Conservation (phyloP, 92 coral and sea anemone species). For the Parazoanthus swiftii region DNA sequence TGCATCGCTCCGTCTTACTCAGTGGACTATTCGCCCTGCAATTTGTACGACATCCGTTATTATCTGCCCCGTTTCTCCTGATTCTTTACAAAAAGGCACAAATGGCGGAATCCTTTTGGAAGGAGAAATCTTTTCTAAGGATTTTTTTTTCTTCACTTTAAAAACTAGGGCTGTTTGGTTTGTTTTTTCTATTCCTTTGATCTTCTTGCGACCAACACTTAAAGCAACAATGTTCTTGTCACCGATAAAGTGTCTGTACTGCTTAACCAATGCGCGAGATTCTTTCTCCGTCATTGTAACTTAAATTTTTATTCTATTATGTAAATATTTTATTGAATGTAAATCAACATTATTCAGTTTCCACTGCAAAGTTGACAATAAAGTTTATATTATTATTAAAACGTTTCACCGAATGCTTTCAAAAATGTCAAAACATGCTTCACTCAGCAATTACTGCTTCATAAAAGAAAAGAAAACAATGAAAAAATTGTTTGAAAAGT, state of each 20-base stretch:
- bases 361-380: no score
- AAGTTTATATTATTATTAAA: no score
- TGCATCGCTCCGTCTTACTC: neutral
- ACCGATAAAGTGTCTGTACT: neutral
- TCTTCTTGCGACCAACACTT: neutral
- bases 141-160: constrained; percentile 7
- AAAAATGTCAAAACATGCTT: no score
- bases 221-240: constrained; percentile 17
- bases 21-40: constrained; percentile 1
- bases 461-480: no score
- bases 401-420: no score
- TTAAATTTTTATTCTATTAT: no score
- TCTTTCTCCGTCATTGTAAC: neutral
- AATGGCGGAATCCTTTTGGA: neutral
- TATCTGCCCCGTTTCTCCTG: neutral
- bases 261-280: constrained; percentile 4
- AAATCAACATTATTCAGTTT: no score
- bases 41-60: constrained; percentile 13
- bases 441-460: no score
- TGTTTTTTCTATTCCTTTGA: neutral
- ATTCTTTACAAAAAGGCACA: neutral
- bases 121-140: neutral
- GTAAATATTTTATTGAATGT: no score
- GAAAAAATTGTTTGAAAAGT: no score
- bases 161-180: neutral